Evolutionary conservation across 2,113 vertebrate species (phyloP).

Genomic region (Nannobrachium achirus): DNA sequence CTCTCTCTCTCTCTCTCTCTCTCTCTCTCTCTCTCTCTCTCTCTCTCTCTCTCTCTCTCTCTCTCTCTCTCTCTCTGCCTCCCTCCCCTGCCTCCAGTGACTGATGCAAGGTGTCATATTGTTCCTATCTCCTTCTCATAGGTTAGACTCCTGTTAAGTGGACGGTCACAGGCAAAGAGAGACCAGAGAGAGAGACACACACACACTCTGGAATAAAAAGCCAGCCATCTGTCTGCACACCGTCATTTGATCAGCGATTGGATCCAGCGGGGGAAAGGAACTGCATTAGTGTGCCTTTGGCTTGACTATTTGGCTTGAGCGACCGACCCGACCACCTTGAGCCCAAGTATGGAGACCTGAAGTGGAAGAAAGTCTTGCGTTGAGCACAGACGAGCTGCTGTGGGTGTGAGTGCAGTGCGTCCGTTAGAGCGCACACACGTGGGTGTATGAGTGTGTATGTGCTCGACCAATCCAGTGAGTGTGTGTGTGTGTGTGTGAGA

Average conservation of each 20-base stretch:
- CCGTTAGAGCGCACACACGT: background rate
- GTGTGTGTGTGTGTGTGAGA: slow-evolving; percentile 14
- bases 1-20: slow-evolving; percentile 1
- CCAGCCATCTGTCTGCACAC: slow-evolving; percentile 32
- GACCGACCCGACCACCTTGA: too few species aligned
- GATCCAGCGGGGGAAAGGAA: slow-evolving; percentile 37
- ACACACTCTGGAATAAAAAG: slow-evolving; percentile 27
- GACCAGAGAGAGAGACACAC: slow-evolving; percentile 26
- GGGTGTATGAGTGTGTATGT: slow-evolving; percentile 12
- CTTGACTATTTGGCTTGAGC: too few species aligned
- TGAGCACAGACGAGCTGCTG: slow-evolving; percentile 31
- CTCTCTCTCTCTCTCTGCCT: background rate
- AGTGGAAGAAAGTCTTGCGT: slow-evolving; percentile 38
- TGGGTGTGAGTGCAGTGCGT: background rate
- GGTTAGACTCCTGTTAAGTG: slow-evolving; percentile 64
- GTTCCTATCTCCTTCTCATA: slow-evolving; percentile 47
- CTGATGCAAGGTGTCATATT: slow-evolving; percentile 54
- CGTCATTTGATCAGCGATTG: slow-evolving; percentile 24
- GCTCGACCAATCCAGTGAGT: slow-evolving; percentile 35
- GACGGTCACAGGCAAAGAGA: slow-evolving; percentile 40
- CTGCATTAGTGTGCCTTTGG: background rate
- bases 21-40: background rate
- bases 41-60: too few species aligned
- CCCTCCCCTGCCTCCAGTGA: background rate
- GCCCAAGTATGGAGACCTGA: slow-evolving; percentile 36